phyloP scores from a whole-genome alignment of 2,888 invertebrate species.

The Oscheius onirici region DNA sequence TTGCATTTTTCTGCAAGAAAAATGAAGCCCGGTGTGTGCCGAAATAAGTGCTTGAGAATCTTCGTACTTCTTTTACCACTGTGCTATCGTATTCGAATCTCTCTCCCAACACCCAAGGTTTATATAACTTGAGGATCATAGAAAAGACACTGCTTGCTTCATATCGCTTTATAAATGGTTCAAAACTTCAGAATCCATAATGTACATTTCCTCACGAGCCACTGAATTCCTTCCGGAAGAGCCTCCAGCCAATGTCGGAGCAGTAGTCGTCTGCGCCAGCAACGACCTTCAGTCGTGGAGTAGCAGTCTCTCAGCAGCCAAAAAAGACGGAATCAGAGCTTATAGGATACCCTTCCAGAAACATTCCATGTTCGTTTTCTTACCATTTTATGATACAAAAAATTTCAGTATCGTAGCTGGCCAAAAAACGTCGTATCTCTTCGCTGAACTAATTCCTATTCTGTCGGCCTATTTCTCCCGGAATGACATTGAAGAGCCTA shows the following conservation, averaged over 20 bases:
- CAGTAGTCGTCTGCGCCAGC: constrained; percentile 32
- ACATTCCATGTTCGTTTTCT: constrained; percentile 24
- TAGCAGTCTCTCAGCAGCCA: constrained; percentile 28
- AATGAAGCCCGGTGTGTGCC: no score
- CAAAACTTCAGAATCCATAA: constrained; percentile 24
- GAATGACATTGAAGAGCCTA: constrained; percentile 13
- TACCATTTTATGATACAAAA: neutral
- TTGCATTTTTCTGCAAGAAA: neutral
- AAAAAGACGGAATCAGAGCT: constrained; percentile 5
- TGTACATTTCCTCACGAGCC: constrained; percentile 28
- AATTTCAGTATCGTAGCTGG: neutral
- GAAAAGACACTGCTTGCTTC: no score
- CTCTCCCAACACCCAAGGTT: no score
- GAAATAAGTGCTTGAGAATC: no score
- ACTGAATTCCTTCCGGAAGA: constrained; percentile 19
- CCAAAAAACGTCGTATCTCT: neutral
- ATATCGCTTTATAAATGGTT: neutral
- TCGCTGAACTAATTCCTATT: constrained; percentile 5
- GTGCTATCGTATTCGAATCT: no score
- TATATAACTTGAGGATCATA: no score
- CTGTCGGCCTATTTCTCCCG: constrained; percentile 25
- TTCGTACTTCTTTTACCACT: no score
- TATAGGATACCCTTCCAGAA: constrained; percentile 32
- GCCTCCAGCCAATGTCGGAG: constrained; percentile 15
- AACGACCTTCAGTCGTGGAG: constrained; percentile 24